phyloP scores from a whole-genome alignment of 2,888 invertebrate genomes.

The Apotomis capreana region DNA sequence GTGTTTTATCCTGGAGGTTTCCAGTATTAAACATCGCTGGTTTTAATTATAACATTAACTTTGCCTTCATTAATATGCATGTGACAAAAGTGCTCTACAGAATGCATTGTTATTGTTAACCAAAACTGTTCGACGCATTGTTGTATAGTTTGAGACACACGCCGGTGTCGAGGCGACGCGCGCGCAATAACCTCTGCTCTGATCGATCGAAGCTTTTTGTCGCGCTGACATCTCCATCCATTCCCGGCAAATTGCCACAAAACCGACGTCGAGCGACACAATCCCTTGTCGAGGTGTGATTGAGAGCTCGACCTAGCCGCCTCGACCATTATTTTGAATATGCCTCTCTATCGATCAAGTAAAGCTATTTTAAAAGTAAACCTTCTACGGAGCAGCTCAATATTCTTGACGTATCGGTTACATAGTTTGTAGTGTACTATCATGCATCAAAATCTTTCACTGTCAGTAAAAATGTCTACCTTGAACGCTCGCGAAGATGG shows the following conservation, averaged over 20 bases:
- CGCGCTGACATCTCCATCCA: constrained; percentile 79
- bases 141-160: constrained; percentile 36
- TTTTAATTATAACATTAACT: background rate
- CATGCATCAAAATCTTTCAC: constrained; percentile 60
- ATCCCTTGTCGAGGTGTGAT: constrained; percentile 71
- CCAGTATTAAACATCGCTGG: background rate
- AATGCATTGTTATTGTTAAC: constrained; percentile 33
- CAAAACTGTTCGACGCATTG: constrained; percentile 30
- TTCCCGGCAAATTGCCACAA: constrained; percentile 77
- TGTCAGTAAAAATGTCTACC: constrained; percentile 52
- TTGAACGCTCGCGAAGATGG: constrained; percentile 44
- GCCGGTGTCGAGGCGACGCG: constrained; percentile 58
- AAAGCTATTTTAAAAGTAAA: constrained; percentile 55
- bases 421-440: constrained; percentile 51
- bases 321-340: constrained; percentile 74
- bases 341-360: constrained; percentile 75
- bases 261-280: constrained; percentile 55
- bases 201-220: constrained; percentile 82
- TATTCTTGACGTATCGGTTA: constrained; percentile 57
- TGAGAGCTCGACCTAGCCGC: constrained; percentile 60
- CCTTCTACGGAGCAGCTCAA: constrained; percentile 47
- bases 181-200: constrained; percentile 60
- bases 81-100: constrained; percentile 17
- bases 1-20: constrained; percentile 1
- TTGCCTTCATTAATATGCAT: background rate